phyloP scores from a whole-genome alignment of 2,113 vertebrate genomes.

The Pongo pygmaeus region DNA sequence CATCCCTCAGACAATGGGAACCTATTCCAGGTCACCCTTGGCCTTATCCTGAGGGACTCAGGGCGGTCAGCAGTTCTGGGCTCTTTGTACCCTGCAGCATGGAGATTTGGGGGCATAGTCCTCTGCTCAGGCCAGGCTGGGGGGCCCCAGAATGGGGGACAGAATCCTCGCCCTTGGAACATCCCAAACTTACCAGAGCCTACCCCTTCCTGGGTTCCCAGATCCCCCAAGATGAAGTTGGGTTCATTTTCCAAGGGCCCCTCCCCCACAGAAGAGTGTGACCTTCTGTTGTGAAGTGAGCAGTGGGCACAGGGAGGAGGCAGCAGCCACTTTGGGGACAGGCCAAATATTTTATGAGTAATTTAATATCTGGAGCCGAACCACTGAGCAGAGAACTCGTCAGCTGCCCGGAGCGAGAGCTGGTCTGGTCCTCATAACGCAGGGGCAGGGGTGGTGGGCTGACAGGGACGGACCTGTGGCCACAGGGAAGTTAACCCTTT shows the following conservation, averaged over 20 bases:
- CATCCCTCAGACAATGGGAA: slow-evolving; percentile 69
- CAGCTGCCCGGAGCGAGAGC: slow-evolving; percentile 69
- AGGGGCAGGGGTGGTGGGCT: slow-evolving; percentile 33
- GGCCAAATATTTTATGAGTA: slow-evolving; percentile 87
- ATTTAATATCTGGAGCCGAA: slow-evolving; percentile 89
- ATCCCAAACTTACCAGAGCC: background rate
- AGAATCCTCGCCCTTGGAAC: background rate
- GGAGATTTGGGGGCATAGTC: background rate
- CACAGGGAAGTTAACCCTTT: slow-evolving; percentile 75
- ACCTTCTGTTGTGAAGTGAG: slow-evolving; percentile 80
- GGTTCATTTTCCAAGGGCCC: slow-evolving; percentile 67
- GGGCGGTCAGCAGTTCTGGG: background rate
- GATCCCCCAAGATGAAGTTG: slow-evolving; percentile 44
- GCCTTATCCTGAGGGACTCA: background rate
- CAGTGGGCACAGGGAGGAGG: slow-evolving; percentile 47
- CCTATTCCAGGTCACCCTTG: slow-evolving; percentile 72
- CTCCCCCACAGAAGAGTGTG: slow-evolving; percentile 76
- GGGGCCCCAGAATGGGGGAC: background rate
- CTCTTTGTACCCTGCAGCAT: rapidly evolving
- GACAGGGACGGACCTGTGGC: background rate
- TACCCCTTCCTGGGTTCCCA: background rate
- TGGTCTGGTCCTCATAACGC: slow-evolving; percentile 78
- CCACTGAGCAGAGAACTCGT: slow-evolving; percentile 79
- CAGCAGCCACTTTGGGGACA: slow-evolving; percentile 76
- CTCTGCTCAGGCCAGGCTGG: background rate